phyloP scores from a whole-genome alignment of 1,140 invertebrate genomes.

The Heterodera carotae region DNA sequence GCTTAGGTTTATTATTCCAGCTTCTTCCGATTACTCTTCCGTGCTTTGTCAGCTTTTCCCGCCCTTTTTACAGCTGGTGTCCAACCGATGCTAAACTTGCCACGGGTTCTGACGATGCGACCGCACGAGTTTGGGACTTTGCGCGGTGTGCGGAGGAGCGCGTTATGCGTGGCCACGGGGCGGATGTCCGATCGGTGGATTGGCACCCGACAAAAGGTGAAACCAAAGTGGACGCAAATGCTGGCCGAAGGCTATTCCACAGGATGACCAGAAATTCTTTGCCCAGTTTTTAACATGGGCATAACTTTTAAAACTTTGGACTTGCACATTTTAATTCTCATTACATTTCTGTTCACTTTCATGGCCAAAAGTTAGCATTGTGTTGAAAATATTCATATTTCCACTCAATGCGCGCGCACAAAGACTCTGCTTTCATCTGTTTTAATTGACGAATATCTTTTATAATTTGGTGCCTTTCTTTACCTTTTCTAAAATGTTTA shows the following conservation, averaged over 20 bases:
- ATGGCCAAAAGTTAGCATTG: too few species aligned
- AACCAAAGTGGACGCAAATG: not conserved
- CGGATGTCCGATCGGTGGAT: constrained; percentile 98
- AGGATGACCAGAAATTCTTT: too few species aligned
- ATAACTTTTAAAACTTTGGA: too few species aligned
- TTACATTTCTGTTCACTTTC: too few species aligned
- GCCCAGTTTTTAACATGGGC: too few species aligned
- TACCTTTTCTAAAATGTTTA: constrained; percentile 46
- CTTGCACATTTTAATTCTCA: too few species aligned
- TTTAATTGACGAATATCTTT: too few species aligned
- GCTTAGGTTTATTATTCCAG: too few species aligned
- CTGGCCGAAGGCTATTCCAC: not conserved
- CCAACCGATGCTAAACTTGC: constrained; percentile 97
- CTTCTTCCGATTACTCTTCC: not conserved
- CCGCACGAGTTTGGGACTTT: constrained; percentile 97
- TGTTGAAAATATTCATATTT: too few species aligned
- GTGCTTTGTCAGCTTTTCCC: not conserved
- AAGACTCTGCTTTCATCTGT: too few species aligned
- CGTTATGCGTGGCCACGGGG: constrained; percentile 93
- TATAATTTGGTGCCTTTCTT: too few species aligned
- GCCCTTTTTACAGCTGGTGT: constrained; percentile 82
- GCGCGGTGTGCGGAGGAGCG: constrained; percentile 91
- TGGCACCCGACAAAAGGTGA: constrained; percentile 95
- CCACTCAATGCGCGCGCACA: too few species aligned
- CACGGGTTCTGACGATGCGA: constrained; percentile 98